Base-by-base conservation (phyloP, 2,797 vertebrate species). In the Yasuhikotakia modesta region DNA sequence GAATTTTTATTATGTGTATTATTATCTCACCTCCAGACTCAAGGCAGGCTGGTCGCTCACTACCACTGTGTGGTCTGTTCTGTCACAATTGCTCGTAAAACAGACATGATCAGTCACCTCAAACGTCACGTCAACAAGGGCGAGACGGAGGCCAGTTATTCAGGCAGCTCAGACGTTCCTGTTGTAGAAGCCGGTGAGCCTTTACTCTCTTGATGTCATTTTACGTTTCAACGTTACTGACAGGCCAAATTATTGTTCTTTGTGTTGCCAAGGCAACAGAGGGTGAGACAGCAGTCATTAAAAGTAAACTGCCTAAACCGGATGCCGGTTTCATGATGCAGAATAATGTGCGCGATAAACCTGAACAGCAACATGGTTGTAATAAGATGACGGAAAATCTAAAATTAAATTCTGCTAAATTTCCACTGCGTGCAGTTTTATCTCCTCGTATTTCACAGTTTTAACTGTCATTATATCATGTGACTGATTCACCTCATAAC, bases 51-150 rank as follows among this genome's bases (percentile, higher is more conserved):
- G 81, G 94, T 94, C 43, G 95, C 96, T 21, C 97, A 99, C 90
- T 99, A 98, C 86, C 97, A 99, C 87, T 99, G 97, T 6, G 94
- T 98, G 78, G 96, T 99, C 75, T 99, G 97, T 72, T 97, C 96
- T 0, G 95, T 94, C 66, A 97, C 95, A 3, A 98, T 99, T 77
- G 89, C 93, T 10, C 91, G 97, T 0, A 96, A 96, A 85, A 96
- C 95, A 0, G 97, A 99, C 88, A 99, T 99, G 97, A 86, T 98
- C 72, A 94, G 95, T 74, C 97, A 99, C 86, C 89, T 99, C 27
- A 97, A 95, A 48, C 93, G 97, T 1, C 97, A 99, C 0, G 87
- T 96, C 70, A 97, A 97, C 88, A 97, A 96, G 88, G 96, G 97
- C 52, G 97, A 99, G 90, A 98, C 95, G 0, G 93, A 96, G 78